Evolutionary conservation across 2,888 invertebrate species (phyloP).

Genomic region (Pristionchus fissidentatus): DNA sequence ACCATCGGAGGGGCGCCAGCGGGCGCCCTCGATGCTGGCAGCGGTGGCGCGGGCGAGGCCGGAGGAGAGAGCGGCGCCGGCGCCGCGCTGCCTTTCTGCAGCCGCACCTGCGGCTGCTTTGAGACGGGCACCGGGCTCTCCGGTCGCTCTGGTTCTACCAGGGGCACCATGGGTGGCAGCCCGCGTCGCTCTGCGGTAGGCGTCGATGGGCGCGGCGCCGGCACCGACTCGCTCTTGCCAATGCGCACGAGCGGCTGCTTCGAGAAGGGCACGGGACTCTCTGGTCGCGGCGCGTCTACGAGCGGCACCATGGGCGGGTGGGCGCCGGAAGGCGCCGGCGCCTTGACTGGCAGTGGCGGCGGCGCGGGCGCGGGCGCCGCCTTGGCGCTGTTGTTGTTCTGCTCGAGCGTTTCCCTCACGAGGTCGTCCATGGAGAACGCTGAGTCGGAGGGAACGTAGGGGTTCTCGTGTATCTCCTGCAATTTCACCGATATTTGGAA

Average conservation of each 20-base stretch:
- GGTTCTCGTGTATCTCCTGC: constrained; percentile 29
- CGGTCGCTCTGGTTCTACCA: constrained; percentile 31
- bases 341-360: not conserved
- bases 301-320: not conserved
- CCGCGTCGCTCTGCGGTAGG: not conserved
- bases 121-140: constrained; percentile 7
- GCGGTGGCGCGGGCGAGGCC: not conserved
- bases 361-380: not conserved
- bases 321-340: not conserved
- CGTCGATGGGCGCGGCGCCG: not conserved
- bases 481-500: not conserved
- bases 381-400: constrained; percentile 55
- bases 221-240: not conserved
- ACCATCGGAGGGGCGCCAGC: constrained; percentile 30
- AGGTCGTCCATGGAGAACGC: constrained; percentile 61
- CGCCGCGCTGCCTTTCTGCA: constrained; percentile 2
- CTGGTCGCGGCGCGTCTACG: not conserved
- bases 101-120: constrained; percentile 24
- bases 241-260: constrained; percentile 21
- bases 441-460: constrained; percentile 43
- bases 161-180: constrained; percentile 38
- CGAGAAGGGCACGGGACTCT: constrained; percentile 1
- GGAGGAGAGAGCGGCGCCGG: not conserved
- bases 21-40: not conserved
- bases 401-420: constrained; percentile 58